Percentiles rank a stretch among this genome's conserved stretches.
Evolutionary conservation across 2,797 vertebrate species (phyloP).

Genomic region (Gorsachius magnificus): DNA sequence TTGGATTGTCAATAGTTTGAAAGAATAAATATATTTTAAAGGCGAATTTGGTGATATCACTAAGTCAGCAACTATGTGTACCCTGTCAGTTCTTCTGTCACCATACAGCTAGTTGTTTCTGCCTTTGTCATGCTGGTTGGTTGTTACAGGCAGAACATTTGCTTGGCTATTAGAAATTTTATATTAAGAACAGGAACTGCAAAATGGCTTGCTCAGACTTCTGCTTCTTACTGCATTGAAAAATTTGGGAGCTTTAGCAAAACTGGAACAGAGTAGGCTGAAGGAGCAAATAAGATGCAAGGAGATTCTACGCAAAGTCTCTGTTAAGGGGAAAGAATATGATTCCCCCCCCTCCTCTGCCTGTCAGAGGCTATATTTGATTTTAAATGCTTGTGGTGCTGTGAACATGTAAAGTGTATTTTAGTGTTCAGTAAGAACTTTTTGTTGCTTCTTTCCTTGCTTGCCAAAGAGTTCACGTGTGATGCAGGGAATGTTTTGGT

Average conservation of each 20-base stretch:
- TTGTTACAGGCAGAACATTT: neutral
- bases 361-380: neutral
- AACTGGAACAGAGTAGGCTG: neutral
- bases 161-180: neutral
- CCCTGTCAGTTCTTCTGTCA: neutral
- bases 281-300: neutral
- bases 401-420: neutral
- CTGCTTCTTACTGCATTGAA: neutral
- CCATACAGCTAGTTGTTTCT: neutral
- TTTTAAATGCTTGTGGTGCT: neutral
- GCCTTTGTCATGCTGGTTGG: neutral
- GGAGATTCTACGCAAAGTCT: neutral
- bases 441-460: neutral
- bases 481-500: neutral
- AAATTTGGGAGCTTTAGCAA: neutral
- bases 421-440: neutral
- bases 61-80: neutral
- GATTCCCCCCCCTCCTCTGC: neutral
- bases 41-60: neutral
- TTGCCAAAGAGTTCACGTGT: neutral
- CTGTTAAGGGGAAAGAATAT: neutral
- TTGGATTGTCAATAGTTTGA: neutral
- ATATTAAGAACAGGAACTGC: neutral
- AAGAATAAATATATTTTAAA: constrained; percentile 1
- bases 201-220: neutral